Conservation (phyloP, 2,113 vertebrate species). For the Sphaerodactylus townsendi region DNA sequence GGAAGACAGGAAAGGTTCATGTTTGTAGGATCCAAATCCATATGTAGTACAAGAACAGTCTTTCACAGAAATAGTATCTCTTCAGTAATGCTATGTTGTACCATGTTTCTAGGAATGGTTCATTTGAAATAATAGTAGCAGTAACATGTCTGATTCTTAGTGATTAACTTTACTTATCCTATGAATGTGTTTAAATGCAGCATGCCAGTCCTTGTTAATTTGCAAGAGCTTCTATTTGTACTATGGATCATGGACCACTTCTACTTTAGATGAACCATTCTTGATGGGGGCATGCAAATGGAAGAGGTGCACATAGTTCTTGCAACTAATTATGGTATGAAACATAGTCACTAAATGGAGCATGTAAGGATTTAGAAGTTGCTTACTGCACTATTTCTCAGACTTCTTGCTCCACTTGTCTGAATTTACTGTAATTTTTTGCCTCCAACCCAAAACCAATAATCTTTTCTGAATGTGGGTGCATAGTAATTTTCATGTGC, state of each 20-base stretch:
- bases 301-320: slow-evolving; percentile 90
- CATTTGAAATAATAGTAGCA: too few relatives aligned
- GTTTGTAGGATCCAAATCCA: too few relatives aligned
- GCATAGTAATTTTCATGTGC: too few relatives aligned
- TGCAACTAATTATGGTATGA: not conserved
- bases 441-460: not conserved
- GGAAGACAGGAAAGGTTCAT: too few relatives aligned
- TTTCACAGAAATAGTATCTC: too few relatives aligned
- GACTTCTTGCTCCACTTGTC: not conserved
- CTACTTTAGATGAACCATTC: slow-evolving; percentile 96
- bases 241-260: slow-evolving; percentile 95
- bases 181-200: slow-evolving; percentile 87
- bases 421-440: not conserved
- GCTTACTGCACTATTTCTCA: not conserved
- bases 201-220: slow-evolving; percentile 96
- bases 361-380: not conserved
- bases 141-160: slow-evolving; percentile 62
- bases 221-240: slow-evolving; percentile 94
- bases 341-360: not conserved
- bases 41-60: too few relatives aligned
- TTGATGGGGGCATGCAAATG: slow-evolving; percentile 93
- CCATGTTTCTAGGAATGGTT: too few relatives aligned
- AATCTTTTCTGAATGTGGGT: not conserved
- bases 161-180: slow-evolving; percentile 88
- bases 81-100: too few relatives aligned